Percentiles rank a stretch among this genome's conserved stretches.
These are phyloP conservation scores for Ciconia maguari DNA, from an alignment of 2,113 vertebrate genomes.

Conservation along the genomic window DNA sequence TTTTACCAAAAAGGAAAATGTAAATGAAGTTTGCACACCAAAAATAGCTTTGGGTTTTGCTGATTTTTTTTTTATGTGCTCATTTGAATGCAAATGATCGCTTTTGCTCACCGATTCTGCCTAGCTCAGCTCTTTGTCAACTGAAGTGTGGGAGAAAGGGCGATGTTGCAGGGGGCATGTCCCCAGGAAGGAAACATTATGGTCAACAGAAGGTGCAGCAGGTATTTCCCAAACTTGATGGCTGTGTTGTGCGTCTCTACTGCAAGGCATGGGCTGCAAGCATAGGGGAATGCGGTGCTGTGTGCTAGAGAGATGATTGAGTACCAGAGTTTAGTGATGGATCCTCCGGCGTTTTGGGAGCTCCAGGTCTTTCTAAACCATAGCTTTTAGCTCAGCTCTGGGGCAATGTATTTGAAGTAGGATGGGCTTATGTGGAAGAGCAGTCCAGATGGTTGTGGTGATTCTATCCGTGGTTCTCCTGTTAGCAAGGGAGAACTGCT, in stretches of 20 bases:
- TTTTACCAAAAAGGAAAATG: constrained; percentile 55
- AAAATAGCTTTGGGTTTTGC: constrained; percentile 61
- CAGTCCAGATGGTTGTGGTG: neutral
- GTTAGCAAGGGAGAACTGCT: neutral
- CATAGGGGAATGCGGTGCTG: neutral
- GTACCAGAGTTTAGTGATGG: neutral
- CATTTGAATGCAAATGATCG: neutral
- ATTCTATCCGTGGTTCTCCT: neutral
- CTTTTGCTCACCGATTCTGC: neutral
- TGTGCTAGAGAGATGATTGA: neutral
- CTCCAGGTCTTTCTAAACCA: neutral
- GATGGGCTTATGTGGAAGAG: neutral
- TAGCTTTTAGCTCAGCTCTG: neutral
- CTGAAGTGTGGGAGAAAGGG: neutral
- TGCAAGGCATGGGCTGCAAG: neutral
- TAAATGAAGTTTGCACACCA: constrained; percentile 47
- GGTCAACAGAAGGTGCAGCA: neutral
- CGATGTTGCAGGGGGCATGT: neutral
- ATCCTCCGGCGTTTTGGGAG: neutral
- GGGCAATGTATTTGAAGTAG: neutral
- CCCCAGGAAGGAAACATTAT: neutral
- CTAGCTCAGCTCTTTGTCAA: neutral
- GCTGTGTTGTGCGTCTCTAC: neutral
- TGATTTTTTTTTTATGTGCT: neutral
- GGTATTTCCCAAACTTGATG: neutral